phyloP scores from a whole-genome alignment of 1,140 invertebrate genomes.

The Callitettix versicolor region DNA sequence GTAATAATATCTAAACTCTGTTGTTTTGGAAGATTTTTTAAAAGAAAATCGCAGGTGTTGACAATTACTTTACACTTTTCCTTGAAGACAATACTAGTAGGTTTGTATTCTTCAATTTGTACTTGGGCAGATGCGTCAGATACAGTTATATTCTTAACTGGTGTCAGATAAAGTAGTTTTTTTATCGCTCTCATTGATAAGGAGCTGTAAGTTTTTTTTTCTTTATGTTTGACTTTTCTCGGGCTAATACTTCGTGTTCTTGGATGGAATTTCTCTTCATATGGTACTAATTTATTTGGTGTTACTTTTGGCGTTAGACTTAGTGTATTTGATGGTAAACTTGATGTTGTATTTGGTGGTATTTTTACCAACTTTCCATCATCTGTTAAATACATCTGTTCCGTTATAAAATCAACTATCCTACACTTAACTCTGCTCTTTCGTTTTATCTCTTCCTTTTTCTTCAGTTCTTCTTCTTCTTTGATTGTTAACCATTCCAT shows the following conservation, averaged over 20 bases:
- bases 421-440: slow-evolving; percentile 38
- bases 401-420: slow-evolving; percentile 41
- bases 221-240: not conserved
- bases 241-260: not conserved
- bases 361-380: slow-evolving; percentile 39
- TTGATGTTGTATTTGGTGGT: not conserved
- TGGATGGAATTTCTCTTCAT: slow-evolving; percentile 1
- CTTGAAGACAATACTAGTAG: not conserved
- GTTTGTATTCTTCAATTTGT: slow-evolving; percentile 5
- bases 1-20: slow-evolving; percentile 9
- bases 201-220: not conserved
- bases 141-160: not conserved
- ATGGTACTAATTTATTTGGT: not conserved
- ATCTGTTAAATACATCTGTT: slow-evolving; percentile 41
- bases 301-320: not conserved
- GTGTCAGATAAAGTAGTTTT: no score
- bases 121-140: slow-evolving; percentile 9
- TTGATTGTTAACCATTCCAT: slow-evolving; percentile 20
- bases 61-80: slow-evolving; percentile 14
- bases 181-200: no score
- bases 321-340: not conserved
- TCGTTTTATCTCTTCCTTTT: slow-evolving; percentile 33
- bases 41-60: slow-evolving; percentile 8
- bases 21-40: slow-evolving; percentile 4
- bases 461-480: slow-evolving; percentile 37